Percentiles rank a stretch among this genome's conserved stretches.
Evolutionary conservation across 2,888 invertebrate genomes (phyloP).

Genomic region (Andrena flavipes): DNA sequence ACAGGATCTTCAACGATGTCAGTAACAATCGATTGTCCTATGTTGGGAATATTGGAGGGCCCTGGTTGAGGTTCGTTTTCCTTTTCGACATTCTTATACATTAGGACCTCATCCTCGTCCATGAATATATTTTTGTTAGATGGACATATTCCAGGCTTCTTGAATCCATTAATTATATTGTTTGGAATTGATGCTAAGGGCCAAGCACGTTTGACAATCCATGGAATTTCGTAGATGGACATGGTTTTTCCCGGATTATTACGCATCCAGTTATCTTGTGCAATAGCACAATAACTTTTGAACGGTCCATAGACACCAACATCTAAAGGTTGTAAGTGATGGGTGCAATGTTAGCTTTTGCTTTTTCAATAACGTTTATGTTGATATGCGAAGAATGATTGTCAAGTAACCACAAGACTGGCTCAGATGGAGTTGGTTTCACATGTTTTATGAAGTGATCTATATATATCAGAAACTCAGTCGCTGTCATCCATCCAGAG

Average conservation of each 20-base stretch:
- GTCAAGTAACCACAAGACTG: neutral
- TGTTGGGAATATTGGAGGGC: neutral
- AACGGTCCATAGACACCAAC: neutral
- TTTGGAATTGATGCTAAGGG: neutral
- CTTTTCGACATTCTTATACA: neutral
- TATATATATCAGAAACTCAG: neutral
- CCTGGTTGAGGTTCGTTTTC: neutral
- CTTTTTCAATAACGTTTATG: neutral
- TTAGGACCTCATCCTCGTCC: neutral
- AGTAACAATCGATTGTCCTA: too few species aligned
- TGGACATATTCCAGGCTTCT: neutral
- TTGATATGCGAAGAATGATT: neutral
- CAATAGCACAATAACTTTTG: neutral
- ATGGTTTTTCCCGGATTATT: neutral
- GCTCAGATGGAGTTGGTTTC: neutral
- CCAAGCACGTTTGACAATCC: neutral
- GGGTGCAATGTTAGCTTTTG: neutral
- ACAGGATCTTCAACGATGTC: neutral
- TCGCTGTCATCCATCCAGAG: slow-evolving; percentile 3
- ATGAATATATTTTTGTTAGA: neutral
- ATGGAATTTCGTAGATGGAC: neutral
- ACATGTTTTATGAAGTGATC: slow-evolving; percentile 1
- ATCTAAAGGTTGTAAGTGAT: neutral
- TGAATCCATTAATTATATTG: neutral
- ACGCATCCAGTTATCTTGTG: neutral